Evolutionary conservation across 92 coral and sea anemone genomes (phyloP).

Genomic region (Galaxea fascicularis): DNA sequence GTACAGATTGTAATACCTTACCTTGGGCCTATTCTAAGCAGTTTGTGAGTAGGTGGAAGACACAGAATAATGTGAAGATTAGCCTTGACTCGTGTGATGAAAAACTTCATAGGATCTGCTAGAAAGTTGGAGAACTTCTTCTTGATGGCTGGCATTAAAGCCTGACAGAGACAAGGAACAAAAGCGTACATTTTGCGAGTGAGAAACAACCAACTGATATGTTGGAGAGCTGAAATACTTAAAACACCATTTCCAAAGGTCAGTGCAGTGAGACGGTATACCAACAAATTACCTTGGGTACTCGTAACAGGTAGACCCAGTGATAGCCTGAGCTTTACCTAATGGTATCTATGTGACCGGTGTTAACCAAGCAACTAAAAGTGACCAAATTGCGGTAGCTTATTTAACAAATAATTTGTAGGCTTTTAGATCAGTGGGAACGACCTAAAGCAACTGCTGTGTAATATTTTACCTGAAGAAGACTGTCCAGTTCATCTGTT

Average conservation of each 20-base stretch:
- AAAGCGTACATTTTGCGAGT: not conserved
- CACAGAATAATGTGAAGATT: slow-evolving; percentile 94
- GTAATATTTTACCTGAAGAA: slow-evolving; percentile 86
- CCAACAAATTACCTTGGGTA: no score
- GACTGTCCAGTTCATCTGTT: slow-evolving; percentile 94
- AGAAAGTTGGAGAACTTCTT: slow-evolving; percentile 97
- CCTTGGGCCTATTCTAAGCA: slow-evolving; percentile 79
- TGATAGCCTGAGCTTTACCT: no score
- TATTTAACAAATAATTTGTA: no score
- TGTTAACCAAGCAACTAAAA: no score
- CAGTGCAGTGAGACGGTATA: no score
- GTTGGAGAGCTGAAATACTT: not conserved
- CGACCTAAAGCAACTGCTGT: no score
- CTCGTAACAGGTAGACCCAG: no score
- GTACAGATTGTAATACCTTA: not conserved
- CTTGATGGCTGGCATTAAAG: slow-evolving; percentile 98
- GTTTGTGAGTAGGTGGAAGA: slow-evolving; percentile 91
- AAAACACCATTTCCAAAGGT: no score
- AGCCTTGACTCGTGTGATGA: slow-evolving; percentile 94
- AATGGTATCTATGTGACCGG: no score
- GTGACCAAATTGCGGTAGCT: no score
- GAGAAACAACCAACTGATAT: not conserved
- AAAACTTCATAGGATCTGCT: slow-evolving; percentile 99
- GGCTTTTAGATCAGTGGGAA: no score
- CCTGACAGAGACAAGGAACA: slow-evolving; percentile 57